Percentiles rank a stretch among this genome's conserved stretches.
phyloP scores from a whole-genome alignment of 2,797 vertebrate species.

The Argentina silus region DNA sequence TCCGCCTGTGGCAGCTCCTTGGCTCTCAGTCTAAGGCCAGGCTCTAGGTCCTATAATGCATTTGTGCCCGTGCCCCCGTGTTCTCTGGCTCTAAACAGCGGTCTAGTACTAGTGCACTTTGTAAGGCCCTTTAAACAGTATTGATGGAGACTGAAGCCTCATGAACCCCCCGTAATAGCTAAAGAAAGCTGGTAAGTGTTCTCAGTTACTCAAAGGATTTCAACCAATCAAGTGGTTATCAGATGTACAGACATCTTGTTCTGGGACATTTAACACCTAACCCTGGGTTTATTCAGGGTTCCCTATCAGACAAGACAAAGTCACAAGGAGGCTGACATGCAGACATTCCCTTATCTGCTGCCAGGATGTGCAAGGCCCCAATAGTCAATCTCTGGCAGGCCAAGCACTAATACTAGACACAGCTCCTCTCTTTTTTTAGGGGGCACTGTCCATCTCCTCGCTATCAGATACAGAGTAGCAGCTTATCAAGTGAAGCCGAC shows the following conservation, averaged over 20 bases:
- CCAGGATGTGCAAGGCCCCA: slow-evolving; percentile 13
- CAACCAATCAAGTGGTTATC: slow-evolving; percentile 43
- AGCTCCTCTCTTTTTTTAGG: slow-evolving; percentile 10
- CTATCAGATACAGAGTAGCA: slow-evolving; percentile 29
- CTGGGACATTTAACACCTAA: slow-evolving; percentile 32
- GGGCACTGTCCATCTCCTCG: slow-evolving; percentile 32
- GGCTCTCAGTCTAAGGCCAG: slow-evolving; percentile 43
- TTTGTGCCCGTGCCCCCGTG: slow-evolving; percentile 28
- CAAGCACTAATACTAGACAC: slow-evolving; percentile 1
- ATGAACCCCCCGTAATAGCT: slow-evolving; percentile 41
- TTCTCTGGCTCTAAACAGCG: slow-evolving; percentile 1
- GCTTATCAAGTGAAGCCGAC: slow-evolving; percentile 44
- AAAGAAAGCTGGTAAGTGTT: slow-evolving; percentile 23
- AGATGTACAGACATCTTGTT: slow-evolving; percentile 44
- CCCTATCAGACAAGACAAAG: slow-evolving; percentile 52
- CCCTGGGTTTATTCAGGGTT: slow-evolving; percentile 48
- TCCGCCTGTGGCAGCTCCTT: slow-evolving; percentile 55
- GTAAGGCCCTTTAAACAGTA: slow-evolving; percentile 49
- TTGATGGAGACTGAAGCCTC: slow-evolving; percentile 49
- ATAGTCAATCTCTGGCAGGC: slow-evolving; percentile 19
- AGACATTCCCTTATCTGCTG: slow-evolving; percentile 38
- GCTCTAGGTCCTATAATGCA: slow-evolving; percentile 33
- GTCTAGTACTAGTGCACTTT: slow-evolving; percentile 21
- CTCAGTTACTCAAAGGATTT: slow-evolving; percentile 29
- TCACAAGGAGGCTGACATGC: slow-evolving; percentile 23